Conservation (phyloP, 1,140 invertebrate species). For the Heterodera carotae region DNA sequence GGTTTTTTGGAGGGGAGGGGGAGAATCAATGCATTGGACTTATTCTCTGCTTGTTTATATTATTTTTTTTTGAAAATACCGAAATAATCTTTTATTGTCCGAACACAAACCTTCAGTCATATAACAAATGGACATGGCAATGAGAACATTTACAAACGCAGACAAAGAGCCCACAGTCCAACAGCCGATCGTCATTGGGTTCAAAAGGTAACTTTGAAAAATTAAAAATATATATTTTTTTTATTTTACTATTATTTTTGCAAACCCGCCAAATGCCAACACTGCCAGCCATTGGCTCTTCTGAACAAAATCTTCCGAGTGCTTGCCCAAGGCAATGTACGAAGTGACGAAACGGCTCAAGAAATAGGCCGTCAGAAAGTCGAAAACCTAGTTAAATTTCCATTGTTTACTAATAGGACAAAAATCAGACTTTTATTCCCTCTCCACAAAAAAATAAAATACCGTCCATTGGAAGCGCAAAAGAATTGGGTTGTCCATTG, state of each 20-base stretch:
- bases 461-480: constrained; percentile 32
- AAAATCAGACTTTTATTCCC: background rate
- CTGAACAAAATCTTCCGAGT: background rate
- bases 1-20: too few species aligned
- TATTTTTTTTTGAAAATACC: background rate
- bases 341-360: background rate
- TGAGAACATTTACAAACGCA: constrained; percentile 82
- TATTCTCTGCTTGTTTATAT: too few species aligned
- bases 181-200: constrained; percentile 85
- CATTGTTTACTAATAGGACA: too few species aligned
- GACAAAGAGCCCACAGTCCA: constrained; percentile 89
- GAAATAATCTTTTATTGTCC: too few species aligned
- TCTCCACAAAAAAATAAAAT: constrained; percentile 1
- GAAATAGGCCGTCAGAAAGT: constrained; percentile 5
- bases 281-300: background rate
- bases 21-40: too few species aligned
- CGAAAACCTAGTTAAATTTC: constrained; percentile 1
- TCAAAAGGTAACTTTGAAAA: constrained; percentile 86
- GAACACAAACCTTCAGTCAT: constrained; percentile 72
- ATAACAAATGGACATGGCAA: constrained; percentile 74
- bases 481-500: constrained; percentile 8
- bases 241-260: background rate
- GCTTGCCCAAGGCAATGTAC: background rate
- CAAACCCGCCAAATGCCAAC: background rate
- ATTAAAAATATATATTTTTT: background rate